These are phyloP conservation scores for Sylvietta virens DNA, from an alignment of 2,113 vertebrate genomes.

Conservation along the genomic window DNA sequence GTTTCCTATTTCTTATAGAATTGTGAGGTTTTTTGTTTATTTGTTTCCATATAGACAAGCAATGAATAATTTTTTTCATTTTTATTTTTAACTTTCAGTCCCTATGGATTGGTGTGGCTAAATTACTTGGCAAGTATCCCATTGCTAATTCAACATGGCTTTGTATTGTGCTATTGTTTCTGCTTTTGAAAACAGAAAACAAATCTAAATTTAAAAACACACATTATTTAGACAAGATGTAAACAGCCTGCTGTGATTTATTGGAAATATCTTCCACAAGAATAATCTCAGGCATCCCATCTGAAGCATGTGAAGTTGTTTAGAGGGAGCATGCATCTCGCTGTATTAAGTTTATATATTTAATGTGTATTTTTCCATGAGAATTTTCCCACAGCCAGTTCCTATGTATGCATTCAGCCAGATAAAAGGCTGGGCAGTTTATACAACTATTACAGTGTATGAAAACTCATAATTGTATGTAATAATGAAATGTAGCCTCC, in stretches of 20 bases:
- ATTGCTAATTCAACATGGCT: not conserved
- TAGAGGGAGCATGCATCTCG: not conserved
- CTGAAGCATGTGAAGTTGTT: not conserved
- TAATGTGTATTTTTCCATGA: not conserved
- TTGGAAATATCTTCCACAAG: not conserved
- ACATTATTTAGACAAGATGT: not conserved
- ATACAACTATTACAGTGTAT: not conserved
- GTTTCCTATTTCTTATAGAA: not conserved
- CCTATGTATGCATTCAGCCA: accelerated
- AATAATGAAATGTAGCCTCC: not conserved
- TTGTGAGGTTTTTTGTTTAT: accelerated
- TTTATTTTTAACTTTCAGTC: not conserved
- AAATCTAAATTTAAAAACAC: not conserved
- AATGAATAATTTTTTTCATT: not conserved
- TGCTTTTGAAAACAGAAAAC: not conserved
- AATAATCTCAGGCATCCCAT: not conserved
- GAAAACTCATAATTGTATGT: not conserved
- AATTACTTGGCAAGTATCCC: not conserved
- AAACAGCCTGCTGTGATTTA: not conserved
- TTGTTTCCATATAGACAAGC: not conserved
- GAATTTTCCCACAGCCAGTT: not conserved
- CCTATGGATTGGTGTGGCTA: not conserved
- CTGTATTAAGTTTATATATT: not conserved
- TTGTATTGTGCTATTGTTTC: not conserved
- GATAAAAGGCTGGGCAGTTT: not conserved